These are phyloP conservation scores for Apolygus lucorum DNA, from an alignment of 1,140 invertebrate genomes.

Conservation along the genomic window DNA sequence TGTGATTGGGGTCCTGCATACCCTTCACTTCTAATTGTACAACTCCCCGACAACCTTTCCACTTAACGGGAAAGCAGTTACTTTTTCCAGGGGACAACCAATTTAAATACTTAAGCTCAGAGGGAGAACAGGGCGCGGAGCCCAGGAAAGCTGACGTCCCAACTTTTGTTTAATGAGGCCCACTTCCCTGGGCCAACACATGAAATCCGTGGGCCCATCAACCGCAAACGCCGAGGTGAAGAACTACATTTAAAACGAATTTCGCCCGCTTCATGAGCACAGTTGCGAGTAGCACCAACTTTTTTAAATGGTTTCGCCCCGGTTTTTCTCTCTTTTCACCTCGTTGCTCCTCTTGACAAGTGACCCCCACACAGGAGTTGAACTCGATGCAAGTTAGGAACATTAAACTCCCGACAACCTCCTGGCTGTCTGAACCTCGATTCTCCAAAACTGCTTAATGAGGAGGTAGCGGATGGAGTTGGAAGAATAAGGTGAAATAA, in stretches of 20 bases:
- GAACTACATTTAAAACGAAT: constrained; percentile 1
- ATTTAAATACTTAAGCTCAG: neutral
- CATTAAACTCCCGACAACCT: no score
- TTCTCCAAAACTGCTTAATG: no score
- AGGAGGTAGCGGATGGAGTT: no score
- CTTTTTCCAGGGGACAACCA: neutral
- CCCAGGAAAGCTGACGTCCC: neutral
- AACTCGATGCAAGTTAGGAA: no score
- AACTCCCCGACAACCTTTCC: neutral
- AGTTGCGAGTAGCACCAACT: neutral
- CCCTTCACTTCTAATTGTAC: neutral
- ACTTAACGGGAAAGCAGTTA: neutral
- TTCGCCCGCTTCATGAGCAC: neutral
- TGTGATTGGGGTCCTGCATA: neutral
- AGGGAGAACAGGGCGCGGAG: no score
- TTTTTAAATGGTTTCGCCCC: neutral
- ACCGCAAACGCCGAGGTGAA: neutral
- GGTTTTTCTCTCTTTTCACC: no score
- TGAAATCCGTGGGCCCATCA: neutral
- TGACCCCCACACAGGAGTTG: no score
- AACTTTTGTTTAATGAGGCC: neutral
- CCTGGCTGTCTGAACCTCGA: no score
- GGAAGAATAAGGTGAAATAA: no score
- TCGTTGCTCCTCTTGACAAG: no score
- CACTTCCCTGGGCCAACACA: neutral